phyloP scores from a whole-genome alignment of 2,113 vertebrate species.

The Plestiodon gilberti region DNA sequence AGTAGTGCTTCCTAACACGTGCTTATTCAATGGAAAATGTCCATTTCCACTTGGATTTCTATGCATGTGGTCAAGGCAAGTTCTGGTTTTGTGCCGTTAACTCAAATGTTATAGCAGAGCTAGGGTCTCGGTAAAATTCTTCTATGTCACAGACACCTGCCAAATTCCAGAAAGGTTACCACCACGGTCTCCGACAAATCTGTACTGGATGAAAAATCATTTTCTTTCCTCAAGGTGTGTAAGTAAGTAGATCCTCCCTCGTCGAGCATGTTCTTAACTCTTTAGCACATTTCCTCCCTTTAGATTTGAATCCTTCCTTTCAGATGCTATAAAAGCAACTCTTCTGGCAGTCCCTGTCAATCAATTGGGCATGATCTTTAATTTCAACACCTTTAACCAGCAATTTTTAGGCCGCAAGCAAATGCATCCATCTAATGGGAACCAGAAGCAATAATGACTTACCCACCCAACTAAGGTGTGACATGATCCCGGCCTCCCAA shows the following conservation, averaged over 20 bases:
- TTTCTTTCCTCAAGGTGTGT: neutral
- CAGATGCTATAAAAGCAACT: neutral
- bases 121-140: neutral
- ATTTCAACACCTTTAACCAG: constrained; percentile 29
- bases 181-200: neutral
- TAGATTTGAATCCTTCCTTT: neutral
- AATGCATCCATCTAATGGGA: constrained; percentile 28
- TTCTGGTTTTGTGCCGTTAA: neutral
- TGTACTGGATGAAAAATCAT: neutral
- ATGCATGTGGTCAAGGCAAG: too few relatives aligned
- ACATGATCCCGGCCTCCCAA: constrained; percentile 34
- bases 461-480: neutral
- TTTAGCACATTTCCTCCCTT: neutral
- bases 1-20: too few relatives aligned
- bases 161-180: neutral
- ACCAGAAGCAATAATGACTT: constrained; percentile 18
- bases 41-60: too few relatives aligned
- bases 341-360: neutral
- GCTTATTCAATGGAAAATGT: too few relatives aligned
- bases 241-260: neutral
- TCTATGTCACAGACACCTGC: neutral
- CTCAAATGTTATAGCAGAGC: neutral
- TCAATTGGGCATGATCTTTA: constrained; percentile 14
- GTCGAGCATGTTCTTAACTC: neutral
- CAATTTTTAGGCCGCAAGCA: constrained; percentile 22